Evolutionary conservation across 2,797 vertebrate genomes (phyloP), one percentile per base, ranked within the genome.

Genomic region (Siniperca undulata): DNA sequence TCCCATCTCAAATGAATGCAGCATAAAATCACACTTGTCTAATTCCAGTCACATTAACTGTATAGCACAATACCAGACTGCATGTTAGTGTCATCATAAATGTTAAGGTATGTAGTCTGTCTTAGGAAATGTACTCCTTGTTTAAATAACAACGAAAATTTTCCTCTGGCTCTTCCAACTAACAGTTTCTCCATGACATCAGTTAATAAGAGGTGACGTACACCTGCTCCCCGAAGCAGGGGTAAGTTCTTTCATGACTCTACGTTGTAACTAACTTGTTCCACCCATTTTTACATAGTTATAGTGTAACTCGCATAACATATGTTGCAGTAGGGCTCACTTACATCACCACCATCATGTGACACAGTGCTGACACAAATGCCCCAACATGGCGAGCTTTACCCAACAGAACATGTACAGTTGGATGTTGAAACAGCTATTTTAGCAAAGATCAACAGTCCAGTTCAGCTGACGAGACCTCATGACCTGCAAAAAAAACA

Each of bases 381-480:
- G 60, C 9, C 77, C 74, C 19, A 19, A 58, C 55, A 42, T 55
- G 52, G 44, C 7, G 9, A 52, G 27, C 16, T 46, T 75, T 56
- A 73, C 20, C 44, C 24, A 5, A 17, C 36, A 70, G n/a, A 78
- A 0, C 16, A 40, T 38, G 13, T 52, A 69, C 42, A 62, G 81
- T 48, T 78, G 67, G 16, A 72, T 77, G 74, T 36, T 79, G 60
- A 74, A 88, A 84, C 44, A 30, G 0, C 44, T 58, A 59, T 79
- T 66, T 81, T 65, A 61, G 62, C 36, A 53, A 76, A 42, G 74
- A 80, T 83, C 81, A 80, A 71, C 81, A 75, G 70, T 87, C 74
- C 81, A n/a, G 46, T 86, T 90, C 77, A 86, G 91, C 75, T 86
- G 82, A 89, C 69, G 85, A 79, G 64, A 92, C 81, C 90, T 78